These are phyloP conservation scores for Elachura formosa DNA, from an alignment of 2,113 vertebrate genomes.

Conservation along the genomic window DNA sequence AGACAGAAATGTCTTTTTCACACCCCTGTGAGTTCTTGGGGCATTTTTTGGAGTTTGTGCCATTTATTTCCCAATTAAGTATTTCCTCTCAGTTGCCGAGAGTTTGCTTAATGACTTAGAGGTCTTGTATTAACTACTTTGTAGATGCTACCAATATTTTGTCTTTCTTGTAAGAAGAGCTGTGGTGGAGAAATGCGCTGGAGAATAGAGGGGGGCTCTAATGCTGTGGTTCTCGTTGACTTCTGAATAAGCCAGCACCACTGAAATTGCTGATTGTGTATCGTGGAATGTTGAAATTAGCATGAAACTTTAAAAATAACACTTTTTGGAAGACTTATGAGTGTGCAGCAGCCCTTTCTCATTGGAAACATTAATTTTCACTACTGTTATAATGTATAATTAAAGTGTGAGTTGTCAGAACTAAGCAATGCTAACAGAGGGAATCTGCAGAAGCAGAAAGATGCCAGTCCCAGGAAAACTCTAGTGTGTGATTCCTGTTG, in stretches of 20 bases:
- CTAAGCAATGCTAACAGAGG: neutral
- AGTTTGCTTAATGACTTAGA: neutral
- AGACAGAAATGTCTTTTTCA: neutral
- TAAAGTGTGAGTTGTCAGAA: neutral
- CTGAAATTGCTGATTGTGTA: neutral
- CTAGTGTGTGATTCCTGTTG: neutral
- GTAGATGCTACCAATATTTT: neutral
- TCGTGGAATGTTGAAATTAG: neutral
- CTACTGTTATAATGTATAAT: neutral
- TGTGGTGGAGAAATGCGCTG: neutral
- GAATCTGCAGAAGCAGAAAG: neutral
- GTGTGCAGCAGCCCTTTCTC: fast-evolving
- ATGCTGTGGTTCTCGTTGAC: neutral
- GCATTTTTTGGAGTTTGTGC: neutral
- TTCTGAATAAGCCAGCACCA: neutral
- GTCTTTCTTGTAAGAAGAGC: neutral
- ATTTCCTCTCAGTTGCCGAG: neutral
- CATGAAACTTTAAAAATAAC: neutral
- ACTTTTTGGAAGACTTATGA: neutral
- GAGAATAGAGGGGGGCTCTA: neutral
- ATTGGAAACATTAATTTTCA: neutral
- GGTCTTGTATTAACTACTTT: neutral
- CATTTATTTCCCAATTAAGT: neutral
- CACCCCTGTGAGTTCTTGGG: fast-evolving
- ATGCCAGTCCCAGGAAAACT: neutral